phyloP scores from a whole-genome alignment of 2,888 invertebrate species.

The Acrobasis repandana region DNA sequence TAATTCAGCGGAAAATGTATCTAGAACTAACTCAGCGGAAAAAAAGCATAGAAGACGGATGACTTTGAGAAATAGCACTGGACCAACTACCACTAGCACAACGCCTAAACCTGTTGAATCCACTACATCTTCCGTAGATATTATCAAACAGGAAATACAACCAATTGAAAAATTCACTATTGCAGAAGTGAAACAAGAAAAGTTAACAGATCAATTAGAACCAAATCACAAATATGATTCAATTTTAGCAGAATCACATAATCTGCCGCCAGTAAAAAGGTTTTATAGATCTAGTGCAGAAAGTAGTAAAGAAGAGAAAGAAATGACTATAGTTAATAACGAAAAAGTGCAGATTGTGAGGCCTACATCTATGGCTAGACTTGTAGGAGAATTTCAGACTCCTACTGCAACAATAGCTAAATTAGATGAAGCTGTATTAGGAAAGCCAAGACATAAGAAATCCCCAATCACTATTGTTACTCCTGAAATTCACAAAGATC shows the following conservation, averaged over 20 bases:
- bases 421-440: constrained; percentile 70
- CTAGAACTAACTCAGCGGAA: constrained; percentile 42
- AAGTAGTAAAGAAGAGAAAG: constrained; percentile 47
- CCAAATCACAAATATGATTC: constrained; percentile 48
- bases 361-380: constrained; percentile 56
- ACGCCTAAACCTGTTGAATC: constrained; percentile 39
- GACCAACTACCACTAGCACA: constrained; percentile 37
- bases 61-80: constrained; percentile 51
- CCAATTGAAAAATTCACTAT: constrained; percentile 46
- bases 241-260: constrained; percentile 43
- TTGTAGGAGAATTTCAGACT: constrained; percentile 60
- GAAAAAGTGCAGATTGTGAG: constrained; percentile 70
- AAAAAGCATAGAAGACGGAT: constrained; percentile 64
- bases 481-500: constrained; percentile 41
- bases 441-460: constrained; percentile 56
- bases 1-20: constrained; percentile 31
- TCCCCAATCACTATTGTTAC: constrained; percentile 51
- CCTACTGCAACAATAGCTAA: constrained; percentile 60
- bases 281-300: constrained; percentile 74
- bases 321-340: constrained; percentile 63
- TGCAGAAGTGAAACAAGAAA: constrained; percentile 51
- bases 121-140: constrained; percentile 49
- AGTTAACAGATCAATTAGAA: constrained; percentile 60
- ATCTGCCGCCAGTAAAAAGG: constrained; percentile 56
- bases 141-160: constrained; percentile 60